Conservation (phyloP, 2,113 vertebrate genomes). For the cat (Felis catus) region F.catus_Fca126_mat1.0 CM031416.1:96985001-96985500, state of each 20-base stretch:
- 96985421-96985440: not conserved
- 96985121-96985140: not conserved
- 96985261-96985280: slow-evolving; percentile 66
- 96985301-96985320: slow-evolving; percentile 70
- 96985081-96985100: slow-evolving; percentile 49
- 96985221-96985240: slow-evolving; percentile 67
- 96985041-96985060: not conserved
- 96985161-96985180: not conserved
- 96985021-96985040: not conserved
- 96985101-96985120: not conserved
- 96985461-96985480: not conserved
- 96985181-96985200: not conserved
- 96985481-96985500: not conserved
- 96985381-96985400: not conserved
- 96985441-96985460: not conserved
- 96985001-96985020: slow-evolving; percentile 46
- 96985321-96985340: not conserved
- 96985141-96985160: not conserved
- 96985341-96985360: not conserved
- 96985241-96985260: slow-evolving; percentile 61
- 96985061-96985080: slow-evolving; percentile 2
- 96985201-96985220: not conserved
- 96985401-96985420: not conserved
- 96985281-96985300: slow-evolving; percentile 63
- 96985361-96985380: not conserved